Evolutionary conservation across 2,113 vertebrate genomes (phyloP), one percentile per base, ranked within the genome.

Genomic region (Microcebus ravelobensis): DNA sequence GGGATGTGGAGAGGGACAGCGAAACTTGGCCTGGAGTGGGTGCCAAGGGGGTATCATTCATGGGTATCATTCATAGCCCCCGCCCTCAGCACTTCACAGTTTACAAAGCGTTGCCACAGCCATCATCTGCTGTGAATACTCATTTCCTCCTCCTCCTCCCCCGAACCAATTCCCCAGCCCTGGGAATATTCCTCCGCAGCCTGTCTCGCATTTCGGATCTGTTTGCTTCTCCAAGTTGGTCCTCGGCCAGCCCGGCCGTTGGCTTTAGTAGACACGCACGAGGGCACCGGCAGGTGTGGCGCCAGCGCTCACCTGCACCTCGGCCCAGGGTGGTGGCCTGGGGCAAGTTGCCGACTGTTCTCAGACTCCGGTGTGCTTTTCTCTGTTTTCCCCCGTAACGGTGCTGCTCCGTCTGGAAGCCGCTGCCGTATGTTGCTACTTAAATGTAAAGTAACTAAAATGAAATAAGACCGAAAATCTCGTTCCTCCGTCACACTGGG

Each of bases 11-110:
- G 34, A 94, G 96, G 71, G 97, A 96, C 90, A 34, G 85, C 29
- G 50, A 50, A 77, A 71, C 94, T 80, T 91, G 93, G 95, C 95
- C 80, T 36, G 42, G 96, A 96, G 70, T 94, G 55, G 50, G 13
- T 3, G 6, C 29, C 91, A 61, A 94, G 77, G 95, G 95, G 48
- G 42, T 36, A n/a, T 85, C 82, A 81, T 89, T 87, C 10, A 10
- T 48, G 95, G 55, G 42, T n/a, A n/a, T 85, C 81, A 81, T 89
- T 90, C 76, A 55, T 55, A 74, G 91, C 36, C 57, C 65, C 94
- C 92, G 65, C 83, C 87, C 90, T 8, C 52, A 31, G 73, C 83
- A 74, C 94, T 96, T 97, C 61, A 93, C 92, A 97, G 92, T 96
- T 93, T 91, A 73, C 63, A 87, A 42, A 96, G 91, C 20, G 0